These are phyloP conservation scores for Dipodomys spectabilis DNA, from an alignment of 2,113 vertebrate species.

Conservation along the genomic window DNA sequence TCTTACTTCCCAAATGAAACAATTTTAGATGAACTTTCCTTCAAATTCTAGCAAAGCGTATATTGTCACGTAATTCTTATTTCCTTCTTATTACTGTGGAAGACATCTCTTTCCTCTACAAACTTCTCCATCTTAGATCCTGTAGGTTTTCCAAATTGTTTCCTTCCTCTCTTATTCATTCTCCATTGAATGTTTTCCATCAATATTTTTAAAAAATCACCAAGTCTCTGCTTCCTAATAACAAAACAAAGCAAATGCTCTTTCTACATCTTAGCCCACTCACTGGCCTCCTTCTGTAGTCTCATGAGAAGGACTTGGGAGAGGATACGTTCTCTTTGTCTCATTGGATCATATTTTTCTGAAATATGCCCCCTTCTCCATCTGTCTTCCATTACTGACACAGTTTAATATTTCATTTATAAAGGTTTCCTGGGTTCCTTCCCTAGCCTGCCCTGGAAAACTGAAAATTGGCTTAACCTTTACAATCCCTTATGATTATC, in stretches of 20 bases:
- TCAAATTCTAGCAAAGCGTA: background rate
- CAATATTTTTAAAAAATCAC: background rate
- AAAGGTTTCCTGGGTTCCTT: background rate
- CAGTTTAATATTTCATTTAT: background rate
- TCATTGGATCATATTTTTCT: background rate
- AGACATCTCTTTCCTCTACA: background rate
- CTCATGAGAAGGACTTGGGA: background rate
- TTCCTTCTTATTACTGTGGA: background rate
- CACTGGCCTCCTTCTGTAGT: background rate
- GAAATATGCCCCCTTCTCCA: background rate
- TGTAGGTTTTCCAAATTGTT: background rate
- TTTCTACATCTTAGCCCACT: background rate
- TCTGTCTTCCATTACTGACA: background rate
- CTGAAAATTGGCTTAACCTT: conserved; percentile 15
- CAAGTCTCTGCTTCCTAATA: background rate
- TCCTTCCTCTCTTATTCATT: background rate
- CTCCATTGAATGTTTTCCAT: background rate
- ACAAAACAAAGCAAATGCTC: background rate
- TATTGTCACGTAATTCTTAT: background rate
- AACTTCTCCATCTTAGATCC: background rate
- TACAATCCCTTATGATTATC: background rate
- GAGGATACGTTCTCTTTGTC: background rate
- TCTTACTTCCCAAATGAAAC: background rate
- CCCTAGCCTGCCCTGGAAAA: background rate
- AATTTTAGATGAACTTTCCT: background rate